Percentiles rank a stretch among this genome's conserved stretches.
These are phyloP conservation scores for Eupeodes latifasciatus DNA, from an alignment of 2,888 invertebrate genomes.

Conservation along the genomic window DNA sequence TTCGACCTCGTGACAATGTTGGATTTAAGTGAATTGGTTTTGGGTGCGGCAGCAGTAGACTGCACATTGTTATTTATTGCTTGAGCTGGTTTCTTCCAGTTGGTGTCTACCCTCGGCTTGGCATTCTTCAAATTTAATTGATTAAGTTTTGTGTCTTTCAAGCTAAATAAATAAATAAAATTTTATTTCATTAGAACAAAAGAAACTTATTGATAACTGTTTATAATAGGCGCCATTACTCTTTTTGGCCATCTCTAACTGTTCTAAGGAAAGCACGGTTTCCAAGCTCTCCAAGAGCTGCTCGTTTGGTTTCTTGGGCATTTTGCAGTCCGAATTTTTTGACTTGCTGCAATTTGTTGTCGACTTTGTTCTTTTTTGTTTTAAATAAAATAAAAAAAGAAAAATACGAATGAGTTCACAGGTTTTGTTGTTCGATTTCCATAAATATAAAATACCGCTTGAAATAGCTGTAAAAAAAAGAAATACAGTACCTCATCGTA, in stretches of 20 bases:
- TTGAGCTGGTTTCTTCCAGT: constrained; percentile 81
- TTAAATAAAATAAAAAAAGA: constrained; percentile 35
- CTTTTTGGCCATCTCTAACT: constrained; percentile 80
- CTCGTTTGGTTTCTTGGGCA: constrained; percentile 81
- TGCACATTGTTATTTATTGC: constrained; percentile 50
- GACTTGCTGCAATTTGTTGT: constrained; percentile 78
- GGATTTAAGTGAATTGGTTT: constrained; percentile 42
- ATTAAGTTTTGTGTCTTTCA: constrained; percentile 79
- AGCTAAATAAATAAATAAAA: constrained; percentile 65
- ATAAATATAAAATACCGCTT: background rate
- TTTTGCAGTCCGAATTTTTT: constrained; percentile 81
- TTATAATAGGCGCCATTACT: constrained; percentile 78
- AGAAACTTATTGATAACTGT: constrained; percentile 40
- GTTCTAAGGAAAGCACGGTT: constrained; percentile 84
- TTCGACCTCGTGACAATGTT: constrained; percentile 79
- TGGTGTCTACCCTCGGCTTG: constrained; percentile 83
- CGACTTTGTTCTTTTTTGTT: constrained; percentile 80
- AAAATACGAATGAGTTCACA: background rate
- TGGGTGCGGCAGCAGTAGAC: constrained; percentile 31
- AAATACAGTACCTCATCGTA: constrained; percentile 60
- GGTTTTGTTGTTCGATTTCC: background rate
- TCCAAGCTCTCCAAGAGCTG: constrained; percentile 85
- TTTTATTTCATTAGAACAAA: background rate
- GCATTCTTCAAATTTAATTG: constrained; percentile 80
- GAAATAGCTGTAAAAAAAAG: constrained; percentile 42